Evolutionary conservation across 1,140 invertebrate species (phyloP).

Genomic region (Zeugodacus cucurbitae): DNA sequence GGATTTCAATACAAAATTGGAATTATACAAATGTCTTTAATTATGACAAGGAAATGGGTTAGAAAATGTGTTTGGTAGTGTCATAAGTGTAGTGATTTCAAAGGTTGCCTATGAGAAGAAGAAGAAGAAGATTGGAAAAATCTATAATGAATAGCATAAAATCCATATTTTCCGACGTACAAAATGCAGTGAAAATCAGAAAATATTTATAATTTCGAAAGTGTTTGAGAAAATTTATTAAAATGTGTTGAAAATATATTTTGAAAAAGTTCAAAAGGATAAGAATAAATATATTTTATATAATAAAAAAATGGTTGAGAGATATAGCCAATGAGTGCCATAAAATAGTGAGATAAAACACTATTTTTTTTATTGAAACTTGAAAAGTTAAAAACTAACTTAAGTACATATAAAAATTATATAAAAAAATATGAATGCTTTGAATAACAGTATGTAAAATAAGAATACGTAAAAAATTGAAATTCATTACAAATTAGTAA

Average conservation of each 20-base stretch:
- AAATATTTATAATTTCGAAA: background rate
- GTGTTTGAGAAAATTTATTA: background rate
- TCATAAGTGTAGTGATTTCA: background rate
- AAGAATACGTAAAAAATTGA: background rate
- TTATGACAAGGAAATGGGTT: background rate
- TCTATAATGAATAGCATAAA: background rate
- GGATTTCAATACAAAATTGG: background rate
- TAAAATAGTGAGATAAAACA: no score
- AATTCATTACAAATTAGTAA: background rate
- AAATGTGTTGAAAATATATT: background rate
- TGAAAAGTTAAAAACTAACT: background rate
- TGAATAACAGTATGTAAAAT: background rate
- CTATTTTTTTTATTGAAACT: no score
- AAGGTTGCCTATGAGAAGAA: constrained; percentile 8
- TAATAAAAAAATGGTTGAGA: background rate
- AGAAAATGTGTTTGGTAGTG: background rate
- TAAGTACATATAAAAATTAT: no score
- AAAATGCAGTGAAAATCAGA: background rate
- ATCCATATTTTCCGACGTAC: background rate
- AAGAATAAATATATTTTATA: background rate
- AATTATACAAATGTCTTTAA: background rate
- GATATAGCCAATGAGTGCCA: no score
- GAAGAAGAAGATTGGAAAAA: background rate
- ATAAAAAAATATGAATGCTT: no score
- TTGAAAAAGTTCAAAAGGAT: background rate